These are phyloP conservation scores for Lasioglossum lativentre DNA, from an alignment of 2,888 invertebrate species.

Conservation along the genomic window DNA sequence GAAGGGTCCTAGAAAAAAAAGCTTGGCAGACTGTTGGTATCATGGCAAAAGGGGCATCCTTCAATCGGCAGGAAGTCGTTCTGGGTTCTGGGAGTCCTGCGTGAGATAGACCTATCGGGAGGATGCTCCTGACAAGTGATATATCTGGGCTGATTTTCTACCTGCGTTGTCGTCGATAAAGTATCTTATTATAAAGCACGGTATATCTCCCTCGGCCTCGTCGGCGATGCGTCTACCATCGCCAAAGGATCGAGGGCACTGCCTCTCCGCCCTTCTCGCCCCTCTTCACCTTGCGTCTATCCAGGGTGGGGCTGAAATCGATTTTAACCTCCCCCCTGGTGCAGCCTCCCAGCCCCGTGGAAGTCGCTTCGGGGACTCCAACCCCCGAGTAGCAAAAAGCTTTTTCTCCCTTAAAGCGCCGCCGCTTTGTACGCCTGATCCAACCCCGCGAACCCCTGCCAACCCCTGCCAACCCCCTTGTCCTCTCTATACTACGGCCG, in stretches of 20 bases:
- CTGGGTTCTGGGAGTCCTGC: background rate
- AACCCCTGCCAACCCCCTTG: background rate
- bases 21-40: background rate
- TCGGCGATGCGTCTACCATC: constrained; percentile 48
- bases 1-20: background rate
- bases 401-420: constrained; percentile 65
- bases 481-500: background rate
- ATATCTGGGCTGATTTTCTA: constrained; percentile 44
- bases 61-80: background rate
- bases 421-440: constrained; percentile 53
- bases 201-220: constrained; percentile 16
- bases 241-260: constrained; percentile 70
- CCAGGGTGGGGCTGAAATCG: constrained; percentile 66
- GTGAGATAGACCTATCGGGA: background rate
- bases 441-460: background rate
- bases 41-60: background rate
- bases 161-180: constrained; percentile 39
- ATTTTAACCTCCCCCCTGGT: constrained; percentile 49
- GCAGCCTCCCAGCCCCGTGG: constrained; percentile 51
- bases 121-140: constrained; percentile 39
- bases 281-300: constrained; percentile 64
- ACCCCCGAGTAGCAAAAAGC: constrained; percentile 59
- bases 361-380: constrained; percentile 67
- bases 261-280: constrained; percentile 66
- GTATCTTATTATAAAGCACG: constrained; percentile 55